These are phyloP conservation scores for Eledona agricola DNA, from an alignment of 2,888 invertebrate genomes.

Conservation along the genomic window DNA sequence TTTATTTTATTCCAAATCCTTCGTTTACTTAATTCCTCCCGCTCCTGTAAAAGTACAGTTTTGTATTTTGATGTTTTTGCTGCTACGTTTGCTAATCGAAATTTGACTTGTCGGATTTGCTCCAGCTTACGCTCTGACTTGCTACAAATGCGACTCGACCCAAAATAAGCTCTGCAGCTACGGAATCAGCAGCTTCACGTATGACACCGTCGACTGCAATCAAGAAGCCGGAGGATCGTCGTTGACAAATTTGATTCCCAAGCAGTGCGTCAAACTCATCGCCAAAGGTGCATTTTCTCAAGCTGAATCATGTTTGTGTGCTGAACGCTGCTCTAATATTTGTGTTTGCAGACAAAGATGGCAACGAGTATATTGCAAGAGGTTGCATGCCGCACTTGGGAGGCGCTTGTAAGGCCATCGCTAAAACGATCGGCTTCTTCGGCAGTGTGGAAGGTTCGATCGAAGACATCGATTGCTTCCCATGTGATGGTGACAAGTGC, in stretches of 20 bases:
- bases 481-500: constrained; percentile 56
- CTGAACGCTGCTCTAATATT: constrained; percentile 1
- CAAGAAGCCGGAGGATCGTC: constrained; percentile 42
- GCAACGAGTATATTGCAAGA: constrained; percentile 51
- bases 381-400: constrained; percentile 51
- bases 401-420: constrained; percentile 51
- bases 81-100: not conserved
- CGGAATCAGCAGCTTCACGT: constrained; percentile 53
- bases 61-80: not conserved
- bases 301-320: too few species aligned
- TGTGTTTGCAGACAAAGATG: constrained; percentile 51
- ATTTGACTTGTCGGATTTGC: too few species aligned
- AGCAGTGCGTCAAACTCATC: constrained; percentile 50
- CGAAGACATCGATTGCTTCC: constrained; percentile 47
- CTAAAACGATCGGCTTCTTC: constrained; percentile 48
- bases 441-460: constrained; percentile 31
- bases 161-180: constrained; percentile 50
- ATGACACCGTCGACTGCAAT: constrained; percentile 51
- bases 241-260: constrained; percentile 41
- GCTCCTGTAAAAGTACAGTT: not conserved
- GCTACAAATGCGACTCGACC: constrained; percentile 52
- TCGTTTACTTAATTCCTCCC: too few species aligned
- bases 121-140: constrained; percentile 46
- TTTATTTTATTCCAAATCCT: too few species aligned
- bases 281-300: constrained; percentile 49